phyloP scores from a whole-genome alignment of 2,888 invertebrate species.

The Syrista parreyssii region DNA sequence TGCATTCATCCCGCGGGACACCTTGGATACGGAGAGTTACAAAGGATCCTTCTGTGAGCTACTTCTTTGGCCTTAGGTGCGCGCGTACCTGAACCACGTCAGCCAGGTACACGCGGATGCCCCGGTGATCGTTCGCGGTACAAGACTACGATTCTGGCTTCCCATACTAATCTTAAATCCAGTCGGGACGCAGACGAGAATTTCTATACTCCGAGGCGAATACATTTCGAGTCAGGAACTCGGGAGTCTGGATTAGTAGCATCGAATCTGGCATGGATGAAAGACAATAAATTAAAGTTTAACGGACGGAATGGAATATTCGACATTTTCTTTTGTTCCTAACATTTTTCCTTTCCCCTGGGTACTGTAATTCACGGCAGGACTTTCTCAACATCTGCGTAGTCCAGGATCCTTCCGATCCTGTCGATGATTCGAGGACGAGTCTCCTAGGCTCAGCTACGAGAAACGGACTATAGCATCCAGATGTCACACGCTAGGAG shows the following conservation, averaged over 20 bases:
- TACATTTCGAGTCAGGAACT: neutral
- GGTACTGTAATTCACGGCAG: constrained; percentile 41
- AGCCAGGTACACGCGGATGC: constrained; percentile 13
- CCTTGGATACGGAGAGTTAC: neutral
- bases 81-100: constrained; percentile 19
- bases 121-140: constrained; percentile 15
- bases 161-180: neutral
- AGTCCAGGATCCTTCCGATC: constrained; percentile 11
- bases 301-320: neutral
- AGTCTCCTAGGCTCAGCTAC: neutral
- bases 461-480: constrained; percentile 10
- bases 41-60: neutral
- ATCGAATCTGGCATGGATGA: neutral
- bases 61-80: constrained; percentile 16
- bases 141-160: constrained; percentile 2
- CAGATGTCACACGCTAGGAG: constrained; percentile 33
- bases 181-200: neutral
- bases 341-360: constrained; percentile 13
- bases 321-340: neutral
- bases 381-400: constrained; percentile 48
- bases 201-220: neutral
- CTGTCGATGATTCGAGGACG: constrained; percentile 1
- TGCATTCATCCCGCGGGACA: constrained; percentile 7
- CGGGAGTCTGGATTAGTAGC: neutral
- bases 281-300: neutral